Evolutionary conservation across 2,888 invertebrate species (phyloP).

Genomic region (Xanthorhoe designata): DNA sequence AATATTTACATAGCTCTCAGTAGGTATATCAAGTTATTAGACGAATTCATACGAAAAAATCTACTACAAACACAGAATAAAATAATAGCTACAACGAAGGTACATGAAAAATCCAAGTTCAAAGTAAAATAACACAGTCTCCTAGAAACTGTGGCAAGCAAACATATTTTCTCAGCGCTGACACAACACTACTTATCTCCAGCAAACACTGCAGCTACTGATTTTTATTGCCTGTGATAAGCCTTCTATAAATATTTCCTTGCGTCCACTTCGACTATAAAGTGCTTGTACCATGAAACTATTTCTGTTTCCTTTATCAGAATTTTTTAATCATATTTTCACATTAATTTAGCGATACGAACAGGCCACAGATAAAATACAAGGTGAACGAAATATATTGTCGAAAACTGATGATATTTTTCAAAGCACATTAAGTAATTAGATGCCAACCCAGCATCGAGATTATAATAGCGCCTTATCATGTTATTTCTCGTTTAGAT

Average conservation of each 20-base stretch:
- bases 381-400: too few species aligned
- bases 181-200: slow-evolving; percentile 56
- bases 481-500: too few species aligned
- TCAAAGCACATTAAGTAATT: too few species aligned
- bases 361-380: neutral
- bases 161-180: slow-evolving; percentile 57
- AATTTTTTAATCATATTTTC: neutral
- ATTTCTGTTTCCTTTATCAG: neutral
- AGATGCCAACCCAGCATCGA: too few species aligned
- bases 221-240: slow-evolving; percentile 63
- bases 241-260: slow-evolving; percentile 48
- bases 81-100: too few species aligned
- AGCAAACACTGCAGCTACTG: slow-evolving; percentile 54
- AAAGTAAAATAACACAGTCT: slow-evolving; percentile 6
- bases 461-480: too few species aligned
- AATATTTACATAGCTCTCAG: too few species aligned
- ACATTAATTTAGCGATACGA: neutral
- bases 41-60: too few species aligned
- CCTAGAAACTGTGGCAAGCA: slow-evolving; percentile 43
- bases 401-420: too few species aligned
- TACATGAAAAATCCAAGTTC: neutral
- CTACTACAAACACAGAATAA: too few species aligned
- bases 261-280: slow-evolving; percentile 32
- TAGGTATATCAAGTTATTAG: too few species aligned
- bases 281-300: slow-evolving; percentile 13